Percentiles rank a stretch among this genome's conserved stretches.
Conservation (phyloP, 2,797 vertebrate species). For the Notamacropus eugenii region DNA sequence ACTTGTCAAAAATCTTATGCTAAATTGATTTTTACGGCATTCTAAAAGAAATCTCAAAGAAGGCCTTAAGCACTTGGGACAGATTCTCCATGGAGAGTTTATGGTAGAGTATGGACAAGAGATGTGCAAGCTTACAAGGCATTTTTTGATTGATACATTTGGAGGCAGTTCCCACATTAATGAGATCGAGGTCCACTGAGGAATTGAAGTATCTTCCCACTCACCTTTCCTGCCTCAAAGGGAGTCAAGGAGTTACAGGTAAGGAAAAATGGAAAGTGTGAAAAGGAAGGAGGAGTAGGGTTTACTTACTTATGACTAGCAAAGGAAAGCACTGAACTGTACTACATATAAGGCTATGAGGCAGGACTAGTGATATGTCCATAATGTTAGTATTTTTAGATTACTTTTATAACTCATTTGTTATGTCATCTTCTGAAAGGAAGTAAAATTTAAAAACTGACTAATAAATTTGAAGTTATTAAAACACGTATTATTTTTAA, state of each 20-base stretch:
- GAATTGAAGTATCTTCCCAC: neutral
- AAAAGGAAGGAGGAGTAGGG: neutral
- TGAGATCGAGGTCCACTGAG: neutral
- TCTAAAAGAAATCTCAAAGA: neutral
- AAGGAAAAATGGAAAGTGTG: neutral
- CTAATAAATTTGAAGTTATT: neutral
- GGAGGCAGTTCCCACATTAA: neutral
- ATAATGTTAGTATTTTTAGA: neutral
- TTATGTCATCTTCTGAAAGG: neutral
- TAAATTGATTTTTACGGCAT: neutral
- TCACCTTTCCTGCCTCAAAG: neutral
- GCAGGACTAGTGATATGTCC: neutral
- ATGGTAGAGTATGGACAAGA: neutral
- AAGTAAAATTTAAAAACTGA: constrained; percentile 17
- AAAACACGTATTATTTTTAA: constrained; percentile 12
- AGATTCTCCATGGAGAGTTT: neutral
- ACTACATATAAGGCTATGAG: neutral
- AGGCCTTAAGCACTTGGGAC: neutral
- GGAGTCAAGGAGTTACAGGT: neutral
- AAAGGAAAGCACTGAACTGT: neutral
- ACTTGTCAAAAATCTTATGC: neutral
- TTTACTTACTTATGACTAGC: neutral
- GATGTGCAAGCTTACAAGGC: neutral
- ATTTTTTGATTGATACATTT: neutral
- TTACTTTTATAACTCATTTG: neutral